Percentiles rank a stretch among this genome's conserved stretches.
phyloP scores from a whole-genome alignment of 2,113 vertebrate genomes.

The Ahaetulla prasina region DNA sequence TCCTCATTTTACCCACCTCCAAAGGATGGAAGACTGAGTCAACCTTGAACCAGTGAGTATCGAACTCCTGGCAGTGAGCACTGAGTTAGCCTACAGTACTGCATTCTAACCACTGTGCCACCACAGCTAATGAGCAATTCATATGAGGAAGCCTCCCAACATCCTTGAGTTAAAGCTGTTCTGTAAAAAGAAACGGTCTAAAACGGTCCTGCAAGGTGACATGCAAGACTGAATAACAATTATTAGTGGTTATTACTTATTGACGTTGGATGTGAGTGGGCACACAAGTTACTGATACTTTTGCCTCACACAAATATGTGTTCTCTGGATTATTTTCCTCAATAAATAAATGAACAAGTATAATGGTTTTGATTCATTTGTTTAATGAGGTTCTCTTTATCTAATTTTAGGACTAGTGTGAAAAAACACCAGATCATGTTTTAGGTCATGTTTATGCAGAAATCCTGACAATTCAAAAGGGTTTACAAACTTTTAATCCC shows the following conservation, averaged over 20 bases:
- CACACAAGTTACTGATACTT: not conserved
- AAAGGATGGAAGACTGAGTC: too few species aligned
- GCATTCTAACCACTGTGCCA: too few species aligned
- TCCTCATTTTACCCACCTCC: too few species aligned
- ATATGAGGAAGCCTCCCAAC: not conserved
- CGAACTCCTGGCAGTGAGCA: too few species aligned
- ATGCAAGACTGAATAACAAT: not conserved
- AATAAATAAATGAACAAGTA: not conserved
- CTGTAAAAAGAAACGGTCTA: not conserved
- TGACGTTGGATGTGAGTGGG: too few species aligned
- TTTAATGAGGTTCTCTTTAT: not conserved
- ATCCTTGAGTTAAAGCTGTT: not conserved
- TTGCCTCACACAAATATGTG: not conserved
- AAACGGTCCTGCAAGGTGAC: not conserved
- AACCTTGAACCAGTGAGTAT: too few species aligned
- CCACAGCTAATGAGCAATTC: not conserved
- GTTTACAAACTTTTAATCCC: not conserved
- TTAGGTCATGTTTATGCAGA: not conserved
- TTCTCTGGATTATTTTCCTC: not conserved
- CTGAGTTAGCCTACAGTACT: too few species aligned
- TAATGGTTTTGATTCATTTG: not conserved
- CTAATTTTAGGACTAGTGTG: not conserved
- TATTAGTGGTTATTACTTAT: not conserved
- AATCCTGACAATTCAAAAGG: not conserved
- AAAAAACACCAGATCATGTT: not conserved